Evolutionary conservation across 1,140 invertebrate genomes (phyloP).

Genomic region (Euwallacea fornicatus): DNA sequence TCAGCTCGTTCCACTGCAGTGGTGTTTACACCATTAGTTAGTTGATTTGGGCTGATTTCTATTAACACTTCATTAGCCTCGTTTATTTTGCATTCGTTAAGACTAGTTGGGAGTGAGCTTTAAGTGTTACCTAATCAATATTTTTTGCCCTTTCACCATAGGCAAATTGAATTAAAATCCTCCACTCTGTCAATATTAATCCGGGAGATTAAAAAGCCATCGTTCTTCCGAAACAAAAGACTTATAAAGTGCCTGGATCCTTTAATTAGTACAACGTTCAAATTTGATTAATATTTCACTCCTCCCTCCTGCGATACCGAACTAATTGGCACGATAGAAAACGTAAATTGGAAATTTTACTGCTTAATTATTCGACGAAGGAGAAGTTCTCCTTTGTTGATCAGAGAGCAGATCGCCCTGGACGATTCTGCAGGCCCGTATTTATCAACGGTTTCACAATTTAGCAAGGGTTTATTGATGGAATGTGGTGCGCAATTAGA

Average conservation of each 20-base stretch:
- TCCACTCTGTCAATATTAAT: background rate
- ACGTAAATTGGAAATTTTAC: constrained; percentile 29
- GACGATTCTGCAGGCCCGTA: no score
- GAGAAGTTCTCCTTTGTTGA: constrained; percentile 9
- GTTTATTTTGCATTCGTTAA: background rate
- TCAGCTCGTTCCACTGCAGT: background rate
- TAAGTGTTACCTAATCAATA: background rate
- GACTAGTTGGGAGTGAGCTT: background rate
- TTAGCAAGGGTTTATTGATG: no score
- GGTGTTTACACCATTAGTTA: background rate
- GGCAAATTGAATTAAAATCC: background rate
- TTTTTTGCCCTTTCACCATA: background rate
- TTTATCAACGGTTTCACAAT: no score
- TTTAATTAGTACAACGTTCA: constrained; percentile 1
- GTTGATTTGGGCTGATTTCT: no score
- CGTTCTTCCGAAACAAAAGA: background rate
- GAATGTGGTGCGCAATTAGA: no score
- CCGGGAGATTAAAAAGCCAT: background rate
- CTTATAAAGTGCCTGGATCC: background rate
- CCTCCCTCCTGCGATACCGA: constrained; percentile 12
- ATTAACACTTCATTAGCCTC: no score
- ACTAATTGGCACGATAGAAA: constrained; percentile 23
- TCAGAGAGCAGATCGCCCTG: no score
- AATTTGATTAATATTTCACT: constrained; percentile 27
- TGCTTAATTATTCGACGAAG: constrained; percentile 16